Conservation (phyloP, 2,888 invertebrate genomes). For the Drosophila longiperda region DNA sequence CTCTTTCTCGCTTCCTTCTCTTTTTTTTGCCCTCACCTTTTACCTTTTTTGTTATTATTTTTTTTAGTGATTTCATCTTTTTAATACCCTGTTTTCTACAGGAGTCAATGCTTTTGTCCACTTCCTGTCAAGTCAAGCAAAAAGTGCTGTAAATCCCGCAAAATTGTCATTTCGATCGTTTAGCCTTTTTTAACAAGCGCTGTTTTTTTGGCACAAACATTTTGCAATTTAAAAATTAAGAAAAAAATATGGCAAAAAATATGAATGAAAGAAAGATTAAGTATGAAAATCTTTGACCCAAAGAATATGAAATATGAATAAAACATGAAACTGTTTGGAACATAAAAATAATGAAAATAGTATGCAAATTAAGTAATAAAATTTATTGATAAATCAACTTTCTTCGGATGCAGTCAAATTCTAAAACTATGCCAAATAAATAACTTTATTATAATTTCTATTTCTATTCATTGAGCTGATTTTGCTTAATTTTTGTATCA, state of each 20-base stretch:
- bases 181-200: no score
- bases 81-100: conserved; percentile 33
- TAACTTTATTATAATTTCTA: no score
- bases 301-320: no score
- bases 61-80: conserved; percentile 3
- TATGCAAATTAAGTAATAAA: not conserved
- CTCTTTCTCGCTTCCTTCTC: conserved; percentile 23
- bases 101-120: not conserved
- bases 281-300: no score
- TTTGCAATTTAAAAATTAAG: not conserved
- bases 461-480: not conserved
- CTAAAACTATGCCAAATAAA: not conserved
- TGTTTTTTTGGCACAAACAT: no score
- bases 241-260: not conserved
- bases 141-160: not conserved
- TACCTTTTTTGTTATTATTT: not conserved
- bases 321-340: not conserved
- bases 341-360: not conserved
- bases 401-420: not conserved
- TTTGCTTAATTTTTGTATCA: not conserved
- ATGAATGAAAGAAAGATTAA: not conserved
- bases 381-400: not conserved
- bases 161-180: not conserved
- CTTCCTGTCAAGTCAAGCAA: not conserved
- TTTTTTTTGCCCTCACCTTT: not conserved